Base-by-base conservation (phyloP, 1,140 invertebrate genomes). In the Papilio helenus region DNA sequence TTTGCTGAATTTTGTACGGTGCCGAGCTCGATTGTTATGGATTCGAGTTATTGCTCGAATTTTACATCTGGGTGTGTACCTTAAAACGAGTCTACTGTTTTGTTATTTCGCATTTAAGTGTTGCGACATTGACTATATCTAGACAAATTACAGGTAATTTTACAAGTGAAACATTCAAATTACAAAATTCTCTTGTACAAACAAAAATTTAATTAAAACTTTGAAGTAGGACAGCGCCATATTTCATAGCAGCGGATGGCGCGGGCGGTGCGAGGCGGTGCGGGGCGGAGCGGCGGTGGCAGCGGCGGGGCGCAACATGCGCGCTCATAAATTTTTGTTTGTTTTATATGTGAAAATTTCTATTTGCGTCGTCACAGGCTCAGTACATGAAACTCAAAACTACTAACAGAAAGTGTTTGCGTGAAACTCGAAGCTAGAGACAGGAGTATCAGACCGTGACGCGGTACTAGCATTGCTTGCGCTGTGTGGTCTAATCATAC, bases 391-490 rank as follows among this genome's bases (percentile, higher is more conserved):
- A 79, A 79, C 71, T 16, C 20, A 34, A 71, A 72, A 76, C 76
- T 80, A 49, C 58, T 49, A 82, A 82, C 87, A 87, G 86, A 89
- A 87, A 88, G 86, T 85, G 82, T 73, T 88, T 73, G 87, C 87
- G 87, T 88, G 88, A 79, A 81, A 77, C 55, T 42, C 55, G 76
- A 77, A 65, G 76, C 76, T 77, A 29, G 76, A 77, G 51, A 18
- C 76, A 39, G n/a, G 58, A 44, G 80, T 88, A 90, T 85, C 83
- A 89, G 89, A 89, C 87, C 89, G 87, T 89, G 82, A 82, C 81
- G 81, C 77, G 80, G 34, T 65, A 77, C 80, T 80, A 79, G 72
- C 79, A 83, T 77, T 83, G 81, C 78, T 65, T 61, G 80, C 83
- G 81, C 71, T 65, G 73, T 73, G 71, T 44, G 74, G 46, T 44